Evolutionary conservation across 1,140 invertebrate species (phyloP).

Genomic region (Drosophila subpulchrella): DNA sequence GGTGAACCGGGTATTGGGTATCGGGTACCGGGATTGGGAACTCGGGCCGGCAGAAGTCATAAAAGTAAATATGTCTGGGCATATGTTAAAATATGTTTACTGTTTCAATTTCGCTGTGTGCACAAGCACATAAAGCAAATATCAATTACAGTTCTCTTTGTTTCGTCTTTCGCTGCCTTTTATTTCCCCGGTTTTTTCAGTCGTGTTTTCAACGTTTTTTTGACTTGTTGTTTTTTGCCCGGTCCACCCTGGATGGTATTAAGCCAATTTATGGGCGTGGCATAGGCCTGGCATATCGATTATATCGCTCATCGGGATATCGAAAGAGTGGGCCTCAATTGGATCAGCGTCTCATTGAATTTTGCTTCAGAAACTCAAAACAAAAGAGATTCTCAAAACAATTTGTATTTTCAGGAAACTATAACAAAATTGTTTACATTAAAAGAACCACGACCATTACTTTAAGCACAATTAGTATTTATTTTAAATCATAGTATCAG

Average conservation of each 20-base stretch:
- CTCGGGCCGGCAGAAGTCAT: conserved; percentile 39
- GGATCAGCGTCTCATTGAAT: neutral
- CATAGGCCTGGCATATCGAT: conserved; percentile 50
- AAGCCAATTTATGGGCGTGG: conserved; percentile 53
- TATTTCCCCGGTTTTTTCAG: conserved; percentile 7
- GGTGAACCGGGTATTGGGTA: conserved; percentile 5
- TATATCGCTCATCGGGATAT: conserved; percentile 2
- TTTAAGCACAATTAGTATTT: too few species aligned
- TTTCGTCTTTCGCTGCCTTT: conserved; percentile 29
- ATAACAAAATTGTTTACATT: too few species aligned
- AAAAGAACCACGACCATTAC: too few species aligned
- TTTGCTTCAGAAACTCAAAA: neutral
- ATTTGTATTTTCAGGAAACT: too few species aligned
- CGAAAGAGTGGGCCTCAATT: neutral
- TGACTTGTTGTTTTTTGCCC: conserved; percentile 14
- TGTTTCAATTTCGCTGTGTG: conserved; percentile 69
- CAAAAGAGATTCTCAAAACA: too few species aligned
- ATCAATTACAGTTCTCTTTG: conserved; percentile 65
- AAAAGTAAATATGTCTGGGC: conserved; percentile 65
- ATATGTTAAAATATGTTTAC: conserved; percentile 73
- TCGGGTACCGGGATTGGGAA: neutral
- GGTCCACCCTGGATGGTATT: conserved; percentile 27
- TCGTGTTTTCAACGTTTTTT: conserved; percentile 9
- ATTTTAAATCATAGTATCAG: too few species aligned
- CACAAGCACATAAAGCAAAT: conserved; percentile 64